Conservation (phyloP, 2,888 invertebrate species). For the Luperina testacea region DNA sequence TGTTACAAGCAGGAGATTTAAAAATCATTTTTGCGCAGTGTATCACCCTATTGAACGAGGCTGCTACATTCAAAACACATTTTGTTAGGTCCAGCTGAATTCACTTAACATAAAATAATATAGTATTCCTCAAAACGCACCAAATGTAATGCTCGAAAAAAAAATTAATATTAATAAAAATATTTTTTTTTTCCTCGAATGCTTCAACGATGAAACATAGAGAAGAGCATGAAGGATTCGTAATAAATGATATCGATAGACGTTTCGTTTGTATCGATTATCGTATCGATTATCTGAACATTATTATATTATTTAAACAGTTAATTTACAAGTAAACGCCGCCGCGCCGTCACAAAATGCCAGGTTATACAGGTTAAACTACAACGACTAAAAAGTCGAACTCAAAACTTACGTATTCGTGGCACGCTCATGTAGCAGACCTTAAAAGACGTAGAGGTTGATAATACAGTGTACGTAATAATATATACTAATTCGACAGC, state of each 20-base stretch:
- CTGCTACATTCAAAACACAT: neutral
- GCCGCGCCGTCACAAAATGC: no score
- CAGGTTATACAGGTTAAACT: constrained; percentile 19
- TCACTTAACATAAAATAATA: neutral
- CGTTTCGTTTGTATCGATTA: no score
- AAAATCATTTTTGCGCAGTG: neutral
- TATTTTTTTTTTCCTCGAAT: no score
- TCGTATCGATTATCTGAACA: neutral
- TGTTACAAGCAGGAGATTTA: neutral
- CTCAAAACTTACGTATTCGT: constrained; percentile 26
- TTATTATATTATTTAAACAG: neutral
- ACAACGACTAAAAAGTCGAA: constrained; percentile 1
- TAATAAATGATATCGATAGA: no score
- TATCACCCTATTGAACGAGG: neutral
- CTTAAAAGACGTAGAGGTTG: constrained; percentile 33
- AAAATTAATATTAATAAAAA: no score
- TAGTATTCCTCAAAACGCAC: no score
- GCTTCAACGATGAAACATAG: no score
- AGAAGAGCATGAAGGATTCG: no score
- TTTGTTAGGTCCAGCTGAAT: neutral
- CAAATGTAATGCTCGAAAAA: no score
- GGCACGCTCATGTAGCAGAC: constrained; percentile 39
- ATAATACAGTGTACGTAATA: constrained; percentile 38
- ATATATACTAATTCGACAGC: constrained; percentile 49
- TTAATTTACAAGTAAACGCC: constrained; percentile 5